A percentile compares a stretch with the other conserved stretches of the same genome.
phyloP scores from a whole-genome alignment of 2,888 invertebrate genomes.

The Tillus elongatus region DNA sequence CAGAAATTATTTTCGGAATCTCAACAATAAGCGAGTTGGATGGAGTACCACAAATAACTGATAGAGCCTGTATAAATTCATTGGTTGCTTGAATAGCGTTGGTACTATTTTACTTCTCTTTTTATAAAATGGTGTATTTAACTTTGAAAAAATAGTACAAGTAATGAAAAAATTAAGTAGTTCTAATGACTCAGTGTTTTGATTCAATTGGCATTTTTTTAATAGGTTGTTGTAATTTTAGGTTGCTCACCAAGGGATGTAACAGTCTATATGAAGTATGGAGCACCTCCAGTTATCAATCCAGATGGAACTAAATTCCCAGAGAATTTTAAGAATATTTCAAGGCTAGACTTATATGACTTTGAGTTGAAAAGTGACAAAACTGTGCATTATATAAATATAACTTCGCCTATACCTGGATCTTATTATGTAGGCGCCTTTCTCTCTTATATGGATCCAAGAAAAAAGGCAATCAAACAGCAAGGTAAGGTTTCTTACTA shows the following conservation, averaged over 20 bases:
- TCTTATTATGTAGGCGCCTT: constrained; percentile 75
- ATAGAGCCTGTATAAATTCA: no score
- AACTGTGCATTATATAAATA: constrained; percentile 48
- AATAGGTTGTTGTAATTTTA: constrained; percentile 23
- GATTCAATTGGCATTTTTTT: no score
- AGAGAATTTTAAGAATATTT: constrained; percentile 31
- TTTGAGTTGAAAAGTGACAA: constrained; percentile 55
- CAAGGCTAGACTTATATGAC: constrained; percentile 45
- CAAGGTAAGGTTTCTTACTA: constrained; percentile 52
- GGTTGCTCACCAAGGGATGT: constrained; percentile 45
- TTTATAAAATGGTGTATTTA: no score
- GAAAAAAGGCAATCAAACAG: constrained; percentile 60
- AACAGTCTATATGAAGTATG: constrained; percentile 64
- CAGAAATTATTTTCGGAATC: no score
- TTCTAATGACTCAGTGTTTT: no score
- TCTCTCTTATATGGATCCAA: constrained; percentile 67
- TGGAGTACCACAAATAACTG: no score
- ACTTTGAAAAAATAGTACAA: no score
- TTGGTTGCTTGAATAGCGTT: no score
- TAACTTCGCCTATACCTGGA: constrained; percentile 61
- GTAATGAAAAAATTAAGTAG: no score
- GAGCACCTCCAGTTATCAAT: constrained; percentile 73
- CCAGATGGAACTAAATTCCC: constrained; percentile 74
- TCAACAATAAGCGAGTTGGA: no score
- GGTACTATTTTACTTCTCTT: no score